These are phyloP conservation scores for Monochamus alternatus DNA, from an alignment of 2,888 invertebrate species.

Conservation along the genomic window DNA sequence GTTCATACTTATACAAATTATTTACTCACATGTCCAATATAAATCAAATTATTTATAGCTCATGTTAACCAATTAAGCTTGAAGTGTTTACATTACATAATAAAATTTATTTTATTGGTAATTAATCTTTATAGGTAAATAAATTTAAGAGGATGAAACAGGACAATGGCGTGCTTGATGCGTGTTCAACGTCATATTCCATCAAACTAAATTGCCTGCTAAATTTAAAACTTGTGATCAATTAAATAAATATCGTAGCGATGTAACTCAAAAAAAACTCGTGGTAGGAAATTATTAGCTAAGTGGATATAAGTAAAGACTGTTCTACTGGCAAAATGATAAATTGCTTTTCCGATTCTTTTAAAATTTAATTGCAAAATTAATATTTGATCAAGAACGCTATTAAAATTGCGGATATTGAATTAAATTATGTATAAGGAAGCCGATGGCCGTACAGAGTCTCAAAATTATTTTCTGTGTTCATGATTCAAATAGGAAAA, in stretches of 20 bases:
- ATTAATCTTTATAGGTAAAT: constrained; percentile 13
- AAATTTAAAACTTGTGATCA: background rate
- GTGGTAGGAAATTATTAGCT: background rate
- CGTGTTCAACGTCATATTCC: background rate
- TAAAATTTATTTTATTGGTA: constrained; percentile 2
- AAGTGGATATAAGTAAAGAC: background rate
- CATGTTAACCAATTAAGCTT: background rate
- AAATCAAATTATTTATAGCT: constrained; percentile 2
- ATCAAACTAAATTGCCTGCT: constrained; percentile 1
- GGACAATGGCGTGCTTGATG: background rate
- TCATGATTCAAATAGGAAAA: too few species aligned
- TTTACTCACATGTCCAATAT: background rate
- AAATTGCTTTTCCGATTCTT: too few species aligned
- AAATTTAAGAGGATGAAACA: constrained; percentile 12
- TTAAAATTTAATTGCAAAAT: too few species aligned
- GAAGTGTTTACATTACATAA: constrained; percentile 3
- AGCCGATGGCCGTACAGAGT: too few species aligned
- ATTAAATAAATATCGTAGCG: background rate
- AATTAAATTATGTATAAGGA: too few species aligned
- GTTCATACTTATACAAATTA: background rate
- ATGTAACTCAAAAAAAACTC: background rate
- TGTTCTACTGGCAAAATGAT: background rate
- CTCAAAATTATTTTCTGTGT: too few species aligned
- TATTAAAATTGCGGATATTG: too few species aligned
- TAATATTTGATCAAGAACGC: too few species aligned